Evolutionary conservation across 1,140 invertebrate genomes (phyloP), one percentile per base, ranked within the genome.

Genomic region (Bombus balteatus): DNA sequence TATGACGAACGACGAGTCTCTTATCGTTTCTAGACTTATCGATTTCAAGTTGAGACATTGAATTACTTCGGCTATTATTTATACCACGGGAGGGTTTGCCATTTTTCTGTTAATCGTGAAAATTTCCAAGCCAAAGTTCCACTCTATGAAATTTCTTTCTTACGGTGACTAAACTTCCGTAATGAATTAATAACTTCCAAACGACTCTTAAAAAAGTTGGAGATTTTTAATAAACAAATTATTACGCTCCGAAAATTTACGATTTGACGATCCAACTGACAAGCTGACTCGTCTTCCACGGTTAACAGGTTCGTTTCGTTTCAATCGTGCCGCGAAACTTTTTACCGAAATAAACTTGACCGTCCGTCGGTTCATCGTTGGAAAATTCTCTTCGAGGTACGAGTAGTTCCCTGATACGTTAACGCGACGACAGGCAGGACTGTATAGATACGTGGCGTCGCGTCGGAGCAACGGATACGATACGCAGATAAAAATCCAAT

Each of bases 401-500:
- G 47, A 78, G n/a, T 47, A 43, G 71, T 62, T 78, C 81, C 47
- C 66, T 47, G 83, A 57, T 73, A 73, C 77, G 78, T 73, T 81
- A 41, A 85, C 37, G 71, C 57, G 22, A 13, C 70, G 47, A 8
- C 18, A 53, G 13, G 13, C 43, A 43, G 6, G 5, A 3, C 34
- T 4, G 22, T 9, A 22, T 32, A 34, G 22, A n/a, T 25, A 43
- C 15, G n/a, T 65, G 10, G 53, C 39, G 25, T 22, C 68, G 65
- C 39, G 47, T 53, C 18, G 18, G 18, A 6, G 18, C 47, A 53
- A 53, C 47, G 18, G 18, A 53, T 53, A 53, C 34, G 59, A n/a
- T 28, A 37, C 71, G 59, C 34, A 65, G 75, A 85, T 85, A 85
- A 85, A 81, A 85, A 85, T 85, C 78, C 84, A 85, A 85, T 85